Evolutionary conservation across 2,113 vertebrate genomes (phyloP).

Genomic region (Heterocephalus glaber): DNA sequence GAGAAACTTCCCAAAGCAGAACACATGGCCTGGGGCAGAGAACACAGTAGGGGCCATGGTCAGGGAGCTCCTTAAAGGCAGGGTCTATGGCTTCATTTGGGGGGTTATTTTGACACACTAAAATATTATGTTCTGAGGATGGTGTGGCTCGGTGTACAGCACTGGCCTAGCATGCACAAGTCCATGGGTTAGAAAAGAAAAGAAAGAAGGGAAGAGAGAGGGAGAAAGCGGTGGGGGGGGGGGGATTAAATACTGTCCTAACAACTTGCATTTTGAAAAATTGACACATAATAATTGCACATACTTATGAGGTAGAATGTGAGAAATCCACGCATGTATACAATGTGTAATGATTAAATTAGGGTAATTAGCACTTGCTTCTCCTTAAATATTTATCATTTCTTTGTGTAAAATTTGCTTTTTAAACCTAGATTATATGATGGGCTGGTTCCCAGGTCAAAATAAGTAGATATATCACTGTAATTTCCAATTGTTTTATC

Average conservation of each 20-base stretch:
- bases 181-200: background rate
- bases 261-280: slow-evolving; percentile 15
- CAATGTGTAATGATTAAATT: background rate
- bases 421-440: slow-evolving; percentile 2
- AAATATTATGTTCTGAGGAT: background rate
- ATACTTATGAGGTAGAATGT: background rate
- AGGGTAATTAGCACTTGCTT: background rate
- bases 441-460: background rate
- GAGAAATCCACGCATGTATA: background rate
- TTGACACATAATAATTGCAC: background rate
- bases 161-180: background rate
- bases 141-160: background rate
- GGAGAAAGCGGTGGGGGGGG: background rate
- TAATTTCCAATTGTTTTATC: background rate
- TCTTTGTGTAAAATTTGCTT: background rate
- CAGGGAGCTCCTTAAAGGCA: background rate
- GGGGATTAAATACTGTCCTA: background rate
- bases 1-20: background rate
- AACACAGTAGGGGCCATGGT: too few species aligned
- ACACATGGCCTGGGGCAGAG: fast-evolving
- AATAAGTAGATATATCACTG: background rate
- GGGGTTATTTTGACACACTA: background rate
- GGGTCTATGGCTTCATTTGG: fast-evolving
- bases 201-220: background rate
- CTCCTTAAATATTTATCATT: slow-evolving; percentile 16